These are phyloP conservation scores for Apis mellifera DNA, from an alignment of 1,140 invertebrate species.

Conservation along the genomic window Amel_HAv3.1 CM009937.2:13610501-13611000, in stretches of 20 bases:
- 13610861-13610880: neutral
- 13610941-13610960: too few species aligned
- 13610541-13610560: too few species aligned
- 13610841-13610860: neutral
- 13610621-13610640: constrained; percentile 81
- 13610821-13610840: neutral
- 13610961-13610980: too few species aligned
- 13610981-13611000: too few species aligned
- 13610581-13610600: constrained; percentile 75
- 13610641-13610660: constrained; percentile 77
- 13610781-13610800: constrained; percentile 43
- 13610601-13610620: constrained; percentile 78
- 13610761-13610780: constrained; percentile 62
- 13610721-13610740: constrained; percentile 27
- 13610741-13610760: constrained; percentile 48
- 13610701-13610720: constrained; percentile 72
- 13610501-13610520: constrained; percentile 44
- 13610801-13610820: neutral
- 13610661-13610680: constrained; percentile 67
- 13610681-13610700: constrained; percentile 72
- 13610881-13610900: neutral
- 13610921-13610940: too few species aligned
- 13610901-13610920: neutral
- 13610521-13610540: neutral
- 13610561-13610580: constrained; percentile 37